Evolutionary conservation across 2,888 invertebrate species (phyloP).

Genomic region (Amphimallon solstitiale): DNA sequence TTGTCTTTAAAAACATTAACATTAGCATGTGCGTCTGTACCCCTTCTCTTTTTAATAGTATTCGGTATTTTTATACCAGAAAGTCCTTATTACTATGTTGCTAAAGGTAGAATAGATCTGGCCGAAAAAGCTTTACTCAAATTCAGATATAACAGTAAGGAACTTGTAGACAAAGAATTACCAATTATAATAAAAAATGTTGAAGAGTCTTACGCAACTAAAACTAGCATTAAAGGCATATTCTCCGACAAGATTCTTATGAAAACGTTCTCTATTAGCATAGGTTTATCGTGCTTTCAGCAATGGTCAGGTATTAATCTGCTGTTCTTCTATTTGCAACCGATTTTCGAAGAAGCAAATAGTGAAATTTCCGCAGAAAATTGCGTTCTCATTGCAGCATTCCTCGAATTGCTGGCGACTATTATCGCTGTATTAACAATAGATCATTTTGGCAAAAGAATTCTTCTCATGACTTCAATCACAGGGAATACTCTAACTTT

Average conservation of each 20-base stretch:
- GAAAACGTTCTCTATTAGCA: constrained; percentile 64
- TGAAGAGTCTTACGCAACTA: constrained; percentile 69
- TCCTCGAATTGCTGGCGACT: constrained; percentile 79
- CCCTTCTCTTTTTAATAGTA: constrained; percentile 59
- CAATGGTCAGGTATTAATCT: constrained; percentile 83
- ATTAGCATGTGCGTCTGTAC: constrained; percentile 64
- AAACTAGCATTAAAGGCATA: constrained; percentile 71
- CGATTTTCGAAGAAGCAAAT: constrained; percentile 75
- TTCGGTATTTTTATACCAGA: constrained; percentile 79
- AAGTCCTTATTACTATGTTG: too few species aligned
- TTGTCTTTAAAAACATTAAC: constrained; percentile 72
- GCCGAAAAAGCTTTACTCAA: constrained; percentile 67
- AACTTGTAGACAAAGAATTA: constrained; percentile 71
- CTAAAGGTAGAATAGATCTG: constrained; percentile 67
- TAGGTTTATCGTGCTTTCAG: constrained; percentile 79
- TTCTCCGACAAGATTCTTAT: constrained; percentile 78
- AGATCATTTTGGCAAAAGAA: constrained; percentile 78
- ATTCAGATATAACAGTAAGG: constrained; percentile 58
- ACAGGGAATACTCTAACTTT: constrained; percentile 72
- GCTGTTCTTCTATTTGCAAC: constrained; percentile 77
- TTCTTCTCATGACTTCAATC: constrained; percentile 76
- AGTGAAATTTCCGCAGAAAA: constrained; percentile 70
- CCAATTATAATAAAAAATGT: constrained; percentile 67
- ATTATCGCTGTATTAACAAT: constrained; percentile 78
- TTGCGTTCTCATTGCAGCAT: constrained; percentile 79